Conservation (phyloP, 2,888 invertebrate species). For the Unio pictorum region DNA sequence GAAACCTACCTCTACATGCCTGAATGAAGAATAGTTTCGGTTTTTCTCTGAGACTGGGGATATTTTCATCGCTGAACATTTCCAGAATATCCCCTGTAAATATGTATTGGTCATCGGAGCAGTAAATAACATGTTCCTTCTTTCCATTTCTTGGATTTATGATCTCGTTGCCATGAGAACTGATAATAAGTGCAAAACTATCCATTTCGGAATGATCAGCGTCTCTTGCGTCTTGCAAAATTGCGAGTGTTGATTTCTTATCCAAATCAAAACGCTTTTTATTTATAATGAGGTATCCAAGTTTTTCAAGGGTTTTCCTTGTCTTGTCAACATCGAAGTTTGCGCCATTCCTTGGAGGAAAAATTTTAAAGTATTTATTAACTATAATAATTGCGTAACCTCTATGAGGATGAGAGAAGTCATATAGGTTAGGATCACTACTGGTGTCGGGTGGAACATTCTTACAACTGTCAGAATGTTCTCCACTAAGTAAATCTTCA, state of each 20-base stretch:
- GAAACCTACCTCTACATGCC: slow-evolving; percentile 28
- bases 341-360: slow-evolving; percentile 19
- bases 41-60: slow-evolving; percentile 25
- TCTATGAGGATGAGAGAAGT: slow-evolving; percentile 20
- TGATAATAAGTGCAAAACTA: slow-evolving; percentile 28
- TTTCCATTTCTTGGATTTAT: slow-evolving; percentile 17
- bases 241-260: slow-evolving; percentile 14
- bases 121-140: slow-evolving; percentile 26
- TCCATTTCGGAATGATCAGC: slow-evolving; percentile 25
- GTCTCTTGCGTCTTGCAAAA: slow-evolving; percentile 13
- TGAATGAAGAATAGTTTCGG: slow-evolving; percentile 36
- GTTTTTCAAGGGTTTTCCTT: slow-evolving; percentile 18
- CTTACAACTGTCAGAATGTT: too few species aligned
- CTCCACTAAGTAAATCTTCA: too few species aligned
- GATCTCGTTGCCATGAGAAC: slow-evolving; percentile 27
- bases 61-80: slow-evolving; percentile 31
- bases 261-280: slow-evolving; percentile 13
- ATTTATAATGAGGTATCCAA: slow-evolving; percentile 24
- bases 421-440: slow-evolving; percentile 10
- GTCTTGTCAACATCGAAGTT: slow-evolving; percentile 22
- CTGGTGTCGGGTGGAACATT: too few species aligned
- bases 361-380: slow-evolving; percentile 20
- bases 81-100: slow-evolving; percentile 32
- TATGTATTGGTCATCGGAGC: slow-evolving; percentile 26
- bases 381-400: slow-evolving; percentile 27